Conservation (phyloP, 2,888 invertebrate genomes). For the Ganaspis brasiliensis region DNA sequence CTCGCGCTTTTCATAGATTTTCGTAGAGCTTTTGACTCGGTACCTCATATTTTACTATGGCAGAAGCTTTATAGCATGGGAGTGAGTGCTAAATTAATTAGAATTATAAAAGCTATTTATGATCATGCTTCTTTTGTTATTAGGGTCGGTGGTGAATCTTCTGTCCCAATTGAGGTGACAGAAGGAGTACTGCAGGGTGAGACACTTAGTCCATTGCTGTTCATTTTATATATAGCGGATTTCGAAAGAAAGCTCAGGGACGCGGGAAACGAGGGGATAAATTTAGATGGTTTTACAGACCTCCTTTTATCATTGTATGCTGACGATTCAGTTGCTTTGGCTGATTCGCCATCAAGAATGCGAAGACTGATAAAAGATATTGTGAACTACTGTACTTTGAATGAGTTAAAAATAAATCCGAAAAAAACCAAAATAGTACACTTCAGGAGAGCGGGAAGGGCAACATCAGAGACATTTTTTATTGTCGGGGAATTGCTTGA, state of each 20-base stretch:
- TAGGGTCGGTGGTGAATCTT: constrained; percentile 41
- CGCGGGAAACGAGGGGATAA: constrained; percentile 49
- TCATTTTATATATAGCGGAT: constrained; percentile 52
- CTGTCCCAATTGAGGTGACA: constrained; percentile 46
- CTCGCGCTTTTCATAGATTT: constrained; percentile 53
- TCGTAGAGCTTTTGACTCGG: constrained; percentile 49
- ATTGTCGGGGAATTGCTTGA: no score
- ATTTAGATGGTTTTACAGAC: constrained; percentile 48
- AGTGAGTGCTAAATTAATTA: constrained; percentile 48
- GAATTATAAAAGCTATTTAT: constrained; percentile 46
- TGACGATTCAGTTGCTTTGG: constrained; percentile 53
- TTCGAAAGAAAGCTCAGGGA: constrained; percentile 49
- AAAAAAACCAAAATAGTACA: no score
- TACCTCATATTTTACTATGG: constrained; percentile 47
- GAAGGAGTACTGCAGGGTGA: constrained; percentile 57
- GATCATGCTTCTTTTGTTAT: constrained; percentile 45
- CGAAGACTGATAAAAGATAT: not conserved
- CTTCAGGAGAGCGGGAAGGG: no score
- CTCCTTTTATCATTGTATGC: constrained; percentile 52
- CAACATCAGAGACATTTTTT: no score
- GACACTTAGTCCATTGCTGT: constrained; percentile 48
- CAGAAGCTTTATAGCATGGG: constrained; percentile 41
- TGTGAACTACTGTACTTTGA: not conserved
- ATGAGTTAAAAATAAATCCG: no score
- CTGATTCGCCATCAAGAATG: constrained; percentile 34